Conservation (phyloP, 1,140 invertebrate genomes). For the Chymomyza costata region DNA sequence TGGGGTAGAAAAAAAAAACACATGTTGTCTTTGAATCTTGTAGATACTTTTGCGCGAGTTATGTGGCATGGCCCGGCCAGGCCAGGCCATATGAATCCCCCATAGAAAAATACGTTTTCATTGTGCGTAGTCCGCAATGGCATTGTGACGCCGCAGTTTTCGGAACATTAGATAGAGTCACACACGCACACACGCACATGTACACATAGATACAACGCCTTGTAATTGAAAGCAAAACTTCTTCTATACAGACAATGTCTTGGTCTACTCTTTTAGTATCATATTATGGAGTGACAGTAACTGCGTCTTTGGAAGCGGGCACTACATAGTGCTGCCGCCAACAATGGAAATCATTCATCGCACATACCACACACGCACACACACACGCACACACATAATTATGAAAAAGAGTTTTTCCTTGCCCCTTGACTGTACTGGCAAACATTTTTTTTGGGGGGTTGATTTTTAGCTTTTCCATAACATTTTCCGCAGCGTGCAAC, state of each 20-base stretch:
- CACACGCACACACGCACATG: conserved; percentile 8
- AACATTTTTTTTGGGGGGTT: conserved; percentile 2
- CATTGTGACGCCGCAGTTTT: conserved; percentile 41
- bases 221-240: too few species aligned
- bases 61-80: too few species aligned
- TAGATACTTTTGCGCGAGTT: too few species aligned
- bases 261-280: too few species aligned
- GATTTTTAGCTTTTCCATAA: conserved; percentile 24
- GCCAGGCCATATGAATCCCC: too few species aligned
- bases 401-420: conserved; percentile 40
- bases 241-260: too few species aligned
- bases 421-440: too few species aligned
- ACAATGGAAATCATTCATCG: conserved; percentile 64
- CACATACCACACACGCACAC: conserved; percentile 25
- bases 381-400: conserved; percentile 1
- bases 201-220: background rate
- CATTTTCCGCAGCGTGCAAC: conserved; percentile 66
- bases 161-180: conserved; percentile 45
- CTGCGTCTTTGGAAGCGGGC: conserved; percentile 38
- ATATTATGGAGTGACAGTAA: conserved; percentile 19
- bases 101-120: too few species aligned
- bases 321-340: conserved; percentile 32
- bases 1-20: too few species aligned
- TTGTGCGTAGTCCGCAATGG: conserved; percentile 18
- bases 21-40: too few species aligned